Conservation (phyloP, 1,140 invertebrate species). For the Holotrichia oblita region DNA sequence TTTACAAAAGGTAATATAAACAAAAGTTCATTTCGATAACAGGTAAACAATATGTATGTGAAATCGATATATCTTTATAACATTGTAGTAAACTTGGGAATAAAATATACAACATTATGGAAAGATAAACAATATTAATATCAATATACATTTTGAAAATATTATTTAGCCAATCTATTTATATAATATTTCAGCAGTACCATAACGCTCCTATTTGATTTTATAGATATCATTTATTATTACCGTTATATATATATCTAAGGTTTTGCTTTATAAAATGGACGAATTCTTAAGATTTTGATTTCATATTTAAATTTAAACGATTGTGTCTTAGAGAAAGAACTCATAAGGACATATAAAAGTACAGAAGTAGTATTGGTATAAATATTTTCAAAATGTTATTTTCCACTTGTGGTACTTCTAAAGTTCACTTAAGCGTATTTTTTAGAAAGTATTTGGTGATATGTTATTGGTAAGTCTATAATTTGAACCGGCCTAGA, state of each 20-base stretch:
- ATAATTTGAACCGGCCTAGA: no score
- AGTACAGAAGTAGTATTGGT: neutral
- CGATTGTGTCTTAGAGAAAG: neutral
- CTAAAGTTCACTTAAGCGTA: neutral
- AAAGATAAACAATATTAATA: neutral
- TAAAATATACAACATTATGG: slow-evolving; percentile 26
- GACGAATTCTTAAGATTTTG: slow-evolving; percentile 19
- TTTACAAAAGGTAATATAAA: slow-evolving; percentile 34
- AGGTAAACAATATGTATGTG: slow-evolving; percentile 1
- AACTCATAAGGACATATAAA: neutral
- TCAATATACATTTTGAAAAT: slow-evolving; percentile 35
- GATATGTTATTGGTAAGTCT: neutral
- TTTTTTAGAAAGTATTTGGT: neutral
- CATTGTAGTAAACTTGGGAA: slow-evolving; percentile 34
- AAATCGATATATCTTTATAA: neutral
- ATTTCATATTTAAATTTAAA: neutral
- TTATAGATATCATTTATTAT: neutral
- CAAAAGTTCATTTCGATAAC: neutral
- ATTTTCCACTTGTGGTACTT: neutral
- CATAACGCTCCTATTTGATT: neutral
- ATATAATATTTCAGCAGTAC: neutral
- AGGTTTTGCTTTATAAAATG: slow-evolving; percentile 21
- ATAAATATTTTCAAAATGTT: slow-evolving; percentile 30
- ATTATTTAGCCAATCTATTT: neutral
- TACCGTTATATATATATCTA: neutral